Percentiles rank a stretch among this genome's conserved stretches.
phyloP scores from a whole-genome alignment of 2,113 vertebrate genomes.

The Colinus virginianus region DNA sequence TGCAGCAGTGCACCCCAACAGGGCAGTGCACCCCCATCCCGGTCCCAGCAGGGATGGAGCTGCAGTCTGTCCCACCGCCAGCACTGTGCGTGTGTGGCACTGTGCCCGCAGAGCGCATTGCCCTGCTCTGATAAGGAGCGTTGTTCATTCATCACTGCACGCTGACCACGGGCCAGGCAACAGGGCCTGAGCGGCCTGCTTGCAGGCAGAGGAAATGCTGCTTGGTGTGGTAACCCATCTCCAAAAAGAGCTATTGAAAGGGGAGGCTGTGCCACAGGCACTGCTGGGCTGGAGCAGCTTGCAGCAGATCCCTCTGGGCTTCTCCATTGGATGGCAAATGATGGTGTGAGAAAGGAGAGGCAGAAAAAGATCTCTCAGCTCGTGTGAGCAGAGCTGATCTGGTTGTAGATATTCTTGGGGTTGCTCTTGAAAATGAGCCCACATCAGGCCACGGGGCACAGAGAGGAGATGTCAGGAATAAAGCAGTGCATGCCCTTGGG shows the following conservation, averaged over 20 bases:
- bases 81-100: not conserved
- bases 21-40: fast-evolving
- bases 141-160: constrained; percentile 13
- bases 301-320: not conserved
- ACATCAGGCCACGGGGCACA: fast-evolving
- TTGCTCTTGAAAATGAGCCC: not conserved
- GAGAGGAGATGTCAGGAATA: not conserved
- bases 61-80: not conserved
- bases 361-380: not conserved
- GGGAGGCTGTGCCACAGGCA: not conserved
- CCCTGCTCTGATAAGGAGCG: not conserved
- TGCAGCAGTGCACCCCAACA: fast-evolving
- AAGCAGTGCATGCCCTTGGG: not conserved
- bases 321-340: not conserved
- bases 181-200: not conserved
- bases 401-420: not conserved
- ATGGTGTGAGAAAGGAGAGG: not conserved
- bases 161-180: constrained; percentile 20
- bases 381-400: not conserved
- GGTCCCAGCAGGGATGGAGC: not conserved
- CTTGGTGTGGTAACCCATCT: not conserved
- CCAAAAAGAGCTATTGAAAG: not conserved
- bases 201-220: constrained; percentile 24
- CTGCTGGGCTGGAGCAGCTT: not conserved
- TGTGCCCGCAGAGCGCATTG: not conserved